Evolutionary conservation across 2,888 invertebrate genomes (phyloP), one percentile per base, ranked within the genome.

Genomic region (Cryptophagus acutangulus): DNA sequence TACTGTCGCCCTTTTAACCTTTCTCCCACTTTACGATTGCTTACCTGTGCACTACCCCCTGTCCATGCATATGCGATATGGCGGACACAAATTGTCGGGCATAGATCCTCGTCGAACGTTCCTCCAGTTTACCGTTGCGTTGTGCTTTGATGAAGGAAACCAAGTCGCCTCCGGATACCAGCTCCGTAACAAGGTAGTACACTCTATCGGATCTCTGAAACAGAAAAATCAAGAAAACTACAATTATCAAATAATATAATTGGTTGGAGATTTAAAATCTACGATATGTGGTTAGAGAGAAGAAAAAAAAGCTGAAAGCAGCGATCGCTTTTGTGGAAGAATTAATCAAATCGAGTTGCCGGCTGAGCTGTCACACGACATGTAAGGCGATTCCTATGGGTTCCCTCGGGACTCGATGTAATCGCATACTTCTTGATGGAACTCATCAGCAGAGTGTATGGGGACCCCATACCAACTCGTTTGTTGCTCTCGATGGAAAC

Each of bases 181-280:
- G 74, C 68, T 86, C 86, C 66, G 81, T 79, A 57, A 84, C 82
- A 59, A 85, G 74, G 67, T 83, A 86, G 62, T 84, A 80, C 17
- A 82, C 71, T 10, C 81, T 78, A 17, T 81, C 81, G 57, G 57
- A 45, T 46, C 51, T 43, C 52, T 53, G 43, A 13, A 31, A 31
- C 4, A 8, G 12, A 6, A 20, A 20, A 20, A 20, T 20, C 9
- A 20, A n/a, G n/a, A n/a, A n/a, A n/a, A n/a, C n/a, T n/a, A n/a
- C n/a, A n/a, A n/a, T n/a, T n/a, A n/a, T n/a, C n/a, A n/a, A n/a
- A n/a, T n/a, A n/a, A n/a, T n/a, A n/a, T n/a, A n/a, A n/a, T n/a
- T n/a, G n/a, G n/a, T n/a, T n/a, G n/a, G n/a, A n/a, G n/a, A n/a
- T n/a, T 38, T 38, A 18, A 31, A 20, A 38, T 31, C 17, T 30